phyloP scores from a whole-genome alignment of 2,797 vertebrate genomes.

The Pseudocheirus occidentalis region DNA sequence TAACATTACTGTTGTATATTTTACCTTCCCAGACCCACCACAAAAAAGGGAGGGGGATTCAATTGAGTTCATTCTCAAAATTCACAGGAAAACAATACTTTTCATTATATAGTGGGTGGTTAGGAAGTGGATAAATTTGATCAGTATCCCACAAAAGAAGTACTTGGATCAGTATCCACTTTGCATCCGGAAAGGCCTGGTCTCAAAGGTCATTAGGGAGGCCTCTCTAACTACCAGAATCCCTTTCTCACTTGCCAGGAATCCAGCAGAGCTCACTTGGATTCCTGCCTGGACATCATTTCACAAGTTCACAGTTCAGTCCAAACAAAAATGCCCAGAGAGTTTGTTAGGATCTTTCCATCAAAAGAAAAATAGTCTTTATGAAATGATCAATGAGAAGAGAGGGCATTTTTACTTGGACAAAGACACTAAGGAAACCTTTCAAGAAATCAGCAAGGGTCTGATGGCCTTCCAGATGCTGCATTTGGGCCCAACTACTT shows the following conservation, averaged over 20 bases:
- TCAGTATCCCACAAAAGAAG: neutral
- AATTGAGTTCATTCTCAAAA: neutral
- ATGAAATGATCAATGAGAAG: neutral
- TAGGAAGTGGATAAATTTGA: neutral
- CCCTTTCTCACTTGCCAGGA: slow-evolving; percentile 4
- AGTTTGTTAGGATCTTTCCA: neutral
- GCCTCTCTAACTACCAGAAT: neutral
- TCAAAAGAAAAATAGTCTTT: neutral
- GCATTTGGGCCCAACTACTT: slow-evolving; percentile 33
- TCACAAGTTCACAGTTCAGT: neutral
- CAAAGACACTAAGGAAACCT: slow-evolving; percentile 25
- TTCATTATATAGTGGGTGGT: neutral
- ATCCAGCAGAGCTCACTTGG: neutral
- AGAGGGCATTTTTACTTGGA: neutral
- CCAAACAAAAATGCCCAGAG: slow-evolving; percentile 4
- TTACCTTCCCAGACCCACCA: neutral
- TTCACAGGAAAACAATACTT: neutral
- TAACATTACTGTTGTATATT: neutral
- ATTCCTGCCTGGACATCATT: neutral
- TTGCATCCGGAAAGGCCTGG: slow-evolving; percentile 15
- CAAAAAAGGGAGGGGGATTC: neutral
- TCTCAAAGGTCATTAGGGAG: neutral
- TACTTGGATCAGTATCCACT: neutral
- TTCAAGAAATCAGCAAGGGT: slow-evolving; percentile 41
- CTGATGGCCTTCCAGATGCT: slow-evolving; percentile 7